Conservation (phyloP, 37 sponge, comb jelly and placozoan genomes). For the Theonella swinhoei region DNA sequence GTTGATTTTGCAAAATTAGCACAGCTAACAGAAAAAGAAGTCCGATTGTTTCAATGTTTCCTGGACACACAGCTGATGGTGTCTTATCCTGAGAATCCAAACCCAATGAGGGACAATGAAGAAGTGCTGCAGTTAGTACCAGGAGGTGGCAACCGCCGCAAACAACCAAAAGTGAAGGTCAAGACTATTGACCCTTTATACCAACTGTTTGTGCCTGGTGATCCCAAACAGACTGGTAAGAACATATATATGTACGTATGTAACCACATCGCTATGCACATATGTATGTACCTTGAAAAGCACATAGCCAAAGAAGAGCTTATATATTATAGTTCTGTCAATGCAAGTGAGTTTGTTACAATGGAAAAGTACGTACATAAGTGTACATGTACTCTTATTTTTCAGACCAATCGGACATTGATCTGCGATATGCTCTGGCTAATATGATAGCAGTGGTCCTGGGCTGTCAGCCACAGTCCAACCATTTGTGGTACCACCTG, state of each 20-base stretch:
- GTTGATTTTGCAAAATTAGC: neutral
- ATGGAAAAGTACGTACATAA: too few relatives aligned
- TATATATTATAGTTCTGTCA: too few relatives aligned
- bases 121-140: constrained; percentile 35
- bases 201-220: constrained; percentile 53
- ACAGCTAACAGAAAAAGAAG: constrained; percentile 8
- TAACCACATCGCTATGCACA: too few relatives aligned
- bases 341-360: too few relatives aligned
- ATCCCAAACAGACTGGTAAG: constrained; percentile 15
- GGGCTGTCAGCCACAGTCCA: constrained; percentile 39
- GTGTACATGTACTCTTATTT: neutral
- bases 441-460: constrained; percentile 65
- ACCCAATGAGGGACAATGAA: constrained; percentile 47
- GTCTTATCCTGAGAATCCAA: constrained; percentile 32
- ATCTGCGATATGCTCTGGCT: constrained; percentile 59
- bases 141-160: constrained; percentile 26
- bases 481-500: constrained; percentile 76
- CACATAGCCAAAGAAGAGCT: too few relatives aligned
- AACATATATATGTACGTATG: too few relatives aligned
- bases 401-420: constrained; percentile 57
- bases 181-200: constrained; percentile 59
- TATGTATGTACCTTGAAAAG: too few relatives aligned
- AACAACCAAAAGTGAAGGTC: neutral
- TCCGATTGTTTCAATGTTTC: constrained; percentile 64
- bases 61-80: constrained; percentile 49